Base-by-base conservation (phyloP, 2,113 vertebrate species). In the Lonchura striata region DNA sequence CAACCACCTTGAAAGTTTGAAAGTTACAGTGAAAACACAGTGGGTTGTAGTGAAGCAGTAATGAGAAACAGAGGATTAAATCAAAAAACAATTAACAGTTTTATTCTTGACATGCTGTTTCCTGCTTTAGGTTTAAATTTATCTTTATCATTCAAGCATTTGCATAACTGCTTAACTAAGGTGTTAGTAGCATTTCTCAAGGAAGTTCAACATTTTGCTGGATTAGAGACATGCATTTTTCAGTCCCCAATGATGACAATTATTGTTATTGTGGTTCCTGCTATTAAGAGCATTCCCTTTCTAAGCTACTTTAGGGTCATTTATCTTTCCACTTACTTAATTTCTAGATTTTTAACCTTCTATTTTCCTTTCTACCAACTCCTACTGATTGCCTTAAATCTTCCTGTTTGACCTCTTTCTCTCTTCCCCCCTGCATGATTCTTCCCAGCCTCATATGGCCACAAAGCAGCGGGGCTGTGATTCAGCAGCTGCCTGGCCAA, bases 61-160 rank as follows among this genome's bases (percentile, higher is more conserved):
- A 96, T 75, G 88, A 96, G 92, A 94, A 90, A 78, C 86, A 79
- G 82, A 92, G 90, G 88, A 97, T 88, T 96, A 94, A 95, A 94
- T 90, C 27, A 92, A 90, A 94, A 94, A 93, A 81, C 82, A 94
- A 82, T 96, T 90, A 94, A 56, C 88, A 94, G 89, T 92, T 96
- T 94, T 75, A 86, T 76, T 88, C 74, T 42, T 86, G 72, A 88
- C 88, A 61, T 78, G 69, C 65, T 94, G 69, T 92, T 95, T 97
- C 88, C 92, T 95, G 94, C 57, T 20, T 78, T 95, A 71, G 49
- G 65, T 81, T 95, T 94, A 75, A 84, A 90, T 93, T 93, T 93
- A 79, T 78, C 57, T 75, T 95, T 94, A 88, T 78, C 49, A 39
- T 69, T 86, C 44, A 78, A 78, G 46, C n/a, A 86, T 93, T 94